Conservation (phyloP, 2,113 vertebrate species). For the Mesembrinibis cayennensis region DNA sequence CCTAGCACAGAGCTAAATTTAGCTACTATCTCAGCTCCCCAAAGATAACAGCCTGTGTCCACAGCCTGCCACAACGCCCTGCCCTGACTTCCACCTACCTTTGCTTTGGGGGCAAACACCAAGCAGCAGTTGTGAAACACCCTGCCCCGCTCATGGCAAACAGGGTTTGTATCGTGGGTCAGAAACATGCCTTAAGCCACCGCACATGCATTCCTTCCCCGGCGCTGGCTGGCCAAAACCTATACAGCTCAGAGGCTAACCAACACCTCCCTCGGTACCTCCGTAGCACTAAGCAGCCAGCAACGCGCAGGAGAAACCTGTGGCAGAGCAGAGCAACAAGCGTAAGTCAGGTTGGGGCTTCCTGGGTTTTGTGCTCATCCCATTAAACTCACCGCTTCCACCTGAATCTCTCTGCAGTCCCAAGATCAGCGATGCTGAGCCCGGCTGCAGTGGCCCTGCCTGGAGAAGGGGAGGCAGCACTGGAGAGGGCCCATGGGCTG, state of each 20-base stretch:
- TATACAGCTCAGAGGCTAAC: rapidly evolving
- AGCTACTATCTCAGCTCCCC: constrained; percentile 7
- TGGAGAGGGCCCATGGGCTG: background rate
- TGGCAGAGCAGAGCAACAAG: background rate
- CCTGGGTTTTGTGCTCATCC: background rate
- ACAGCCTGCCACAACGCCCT: background rate
- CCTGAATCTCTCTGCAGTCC: background rate
- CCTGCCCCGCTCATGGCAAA: background rate
- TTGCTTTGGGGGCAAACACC: constrained; percentile 21
- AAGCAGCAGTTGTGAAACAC: constrained; percentile 4
- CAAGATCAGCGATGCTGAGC: rapidly evolving
- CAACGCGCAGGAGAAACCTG: rapidly evolving
- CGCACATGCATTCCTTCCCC: background rate
- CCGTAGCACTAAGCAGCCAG: rapidly evolving
- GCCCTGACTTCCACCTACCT: constrained; percentile 17
- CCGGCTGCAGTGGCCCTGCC: background rate
- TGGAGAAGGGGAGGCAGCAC: background rate
- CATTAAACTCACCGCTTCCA: background rate
- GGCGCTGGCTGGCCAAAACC: rapidly evolving
- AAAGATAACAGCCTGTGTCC: constrained; percentile 40
- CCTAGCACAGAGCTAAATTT: constrained; percentile 34
- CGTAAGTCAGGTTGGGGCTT: background rate
- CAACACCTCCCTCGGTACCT: background rate
- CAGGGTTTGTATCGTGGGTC: rapidly evolving
- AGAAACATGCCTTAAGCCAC: background rate